These are phyloP conservation scores for Styela plicata DNA, from an alignment of 23 tunicate species.

Conservation along the genomic window DNA sequence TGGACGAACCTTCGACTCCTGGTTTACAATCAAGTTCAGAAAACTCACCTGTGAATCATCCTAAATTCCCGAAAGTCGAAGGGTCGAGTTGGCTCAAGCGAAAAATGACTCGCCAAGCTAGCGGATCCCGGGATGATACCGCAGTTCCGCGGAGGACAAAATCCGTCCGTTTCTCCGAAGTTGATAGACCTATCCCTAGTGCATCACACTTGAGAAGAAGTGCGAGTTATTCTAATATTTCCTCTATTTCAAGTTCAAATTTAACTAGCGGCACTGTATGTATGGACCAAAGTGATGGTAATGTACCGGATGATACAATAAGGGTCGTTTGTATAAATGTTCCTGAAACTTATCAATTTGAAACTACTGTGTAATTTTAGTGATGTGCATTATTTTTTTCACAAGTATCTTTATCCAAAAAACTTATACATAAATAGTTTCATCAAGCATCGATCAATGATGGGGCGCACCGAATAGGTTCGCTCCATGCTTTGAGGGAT, in stretches of 20 bases:
- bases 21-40: neutral
- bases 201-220: neutral
- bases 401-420: too few relatives aligned
- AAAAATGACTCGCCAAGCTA: neutral
- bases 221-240: neutral
- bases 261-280: neutral
- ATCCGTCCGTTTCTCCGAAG: constrained; percentile 10
- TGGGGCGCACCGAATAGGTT: too few relatives aligned
- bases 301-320: neutral
- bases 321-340: neutral
- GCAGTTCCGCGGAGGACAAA: neutral
- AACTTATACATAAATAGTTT: too few relatives aligned
- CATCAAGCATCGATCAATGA: too few relatives aligned
- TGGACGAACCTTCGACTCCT: neutral
- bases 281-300: neutral
- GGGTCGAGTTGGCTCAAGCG: neutral
- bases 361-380: constrained; percentile 15
- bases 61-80: neutral
- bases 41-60: neutral
- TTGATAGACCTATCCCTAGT: neutral
- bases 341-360: constrained; percentile 3
- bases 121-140: neutral
- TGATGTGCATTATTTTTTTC: too few relatives aligned
- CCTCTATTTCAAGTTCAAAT: neutral
- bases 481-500: too few relatives aligned